Percentiles rank a stretch among this genome's conserved stretches.
Conservation (phyloP, 2,113 vertebrate species). For the Edolisoma coerulescens region DNA sequence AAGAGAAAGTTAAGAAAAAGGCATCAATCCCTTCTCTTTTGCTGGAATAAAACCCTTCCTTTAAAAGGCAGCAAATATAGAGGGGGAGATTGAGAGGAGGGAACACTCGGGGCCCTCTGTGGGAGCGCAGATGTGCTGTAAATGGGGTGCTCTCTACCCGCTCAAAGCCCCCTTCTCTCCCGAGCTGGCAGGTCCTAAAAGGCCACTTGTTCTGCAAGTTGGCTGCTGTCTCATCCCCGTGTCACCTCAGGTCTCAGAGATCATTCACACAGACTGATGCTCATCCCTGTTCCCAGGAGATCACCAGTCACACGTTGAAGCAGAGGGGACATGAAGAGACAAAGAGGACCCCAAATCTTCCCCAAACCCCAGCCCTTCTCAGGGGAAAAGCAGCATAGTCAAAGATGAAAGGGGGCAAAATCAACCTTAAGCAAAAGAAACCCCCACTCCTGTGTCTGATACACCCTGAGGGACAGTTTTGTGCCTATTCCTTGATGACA, state of each 20-base stretch:
- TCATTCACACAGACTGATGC: not conserved
- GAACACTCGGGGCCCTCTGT: not conserved
- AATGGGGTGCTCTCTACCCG: not conserved
- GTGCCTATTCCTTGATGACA: not conserved
- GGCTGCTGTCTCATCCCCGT: not conserved
- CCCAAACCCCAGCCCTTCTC: not conserved
- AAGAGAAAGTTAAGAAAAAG: not conserved
- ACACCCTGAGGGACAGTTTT: not conserved
- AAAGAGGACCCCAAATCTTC: not conserved
- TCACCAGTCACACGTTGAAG: not conserved
- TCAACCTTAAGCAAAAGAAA: not conserved
- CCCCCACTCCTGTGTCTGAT: not conserved
- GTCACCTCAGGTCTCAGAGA: not conserved
- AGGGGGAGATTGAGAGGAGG: not conserved
- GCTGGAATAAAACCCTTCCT: not conserved
- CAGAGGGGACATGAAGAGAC: not conserved
- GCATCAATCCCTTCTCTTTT: not conserved
- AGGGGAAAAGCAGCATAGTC: not conserved
- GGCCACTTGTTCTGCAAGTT: constrained; percentile 34
- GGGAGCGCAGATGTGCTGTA: constrained; percentile 41
- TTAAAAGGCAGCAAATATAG: not conserved
- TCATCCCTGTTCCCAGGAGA: not conserved
- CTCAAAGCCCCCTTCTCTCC: constrained; percentile 52
- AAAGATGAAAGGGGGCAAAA: not conserved
- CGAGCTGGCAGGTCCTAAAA: constrained; percentile 42